Base-by-base conservation (phyloP, 1,140 invertebrate genomes). In the Colletes gigas region DNA sequence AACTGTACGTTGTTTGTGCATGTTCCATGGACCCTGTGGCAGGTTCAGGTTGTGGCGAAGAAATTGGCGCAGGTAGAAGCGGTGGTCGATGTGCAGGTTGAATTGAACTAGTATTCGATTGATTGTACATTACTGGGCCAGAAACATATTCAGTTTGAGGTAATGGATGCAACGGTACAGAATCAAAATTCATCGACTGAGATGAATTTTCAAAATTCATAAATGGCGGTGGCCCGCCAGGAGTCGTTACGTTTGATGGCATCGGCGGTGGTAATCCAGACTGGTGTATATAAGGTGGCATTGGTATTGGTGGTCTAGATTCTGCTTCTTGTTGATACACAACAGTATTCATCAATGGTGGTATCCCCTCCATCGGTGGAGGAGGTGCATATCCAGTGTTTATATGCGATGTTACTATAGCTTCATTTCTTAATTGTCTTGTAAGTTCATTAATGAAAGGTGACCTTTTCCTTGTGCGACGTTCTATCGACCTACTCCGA, bases 381-480 rank as follows among this genome's bases (percentile, higher is more conserved):
- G 79, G 30, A 17, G 70, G 78, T 9, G 75, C 72, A 55, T 85
- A 90, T 76, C 82, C 84, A 7, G 75, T 70, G 63, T 78, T 84
- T 10, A 69, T 62, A 30, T 62, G 59, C 10, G 78, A 60, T 30
- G 83, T 67, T 14, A 73, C 62, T 52, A 88, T 81, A 21, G 84
- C 84, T 54, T 93, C 91, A 1, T 89, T 87, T 41, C 86, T 83
- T 9, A 93, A 79, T 30, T 92, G 91, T 3, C 93, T 87, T 0
- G 89, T 89, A 19, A 93, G 83, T 78, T 93, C 92, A 54, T 93
- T 92, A 65, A 93, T 91, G 52, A 93, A 93, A 0, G 93, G 92
- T 12, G 93, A 93, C 12, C 92, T 89, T 65, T 91, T 92, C 17
- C 92, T 87, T 39, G 65, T 19, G 0, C 92, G 92, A 47, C 89